phyloP scores from a whole-genome alignment of 2,797 vertebrate genomes.

The Lepus oiostolus region DNA sequence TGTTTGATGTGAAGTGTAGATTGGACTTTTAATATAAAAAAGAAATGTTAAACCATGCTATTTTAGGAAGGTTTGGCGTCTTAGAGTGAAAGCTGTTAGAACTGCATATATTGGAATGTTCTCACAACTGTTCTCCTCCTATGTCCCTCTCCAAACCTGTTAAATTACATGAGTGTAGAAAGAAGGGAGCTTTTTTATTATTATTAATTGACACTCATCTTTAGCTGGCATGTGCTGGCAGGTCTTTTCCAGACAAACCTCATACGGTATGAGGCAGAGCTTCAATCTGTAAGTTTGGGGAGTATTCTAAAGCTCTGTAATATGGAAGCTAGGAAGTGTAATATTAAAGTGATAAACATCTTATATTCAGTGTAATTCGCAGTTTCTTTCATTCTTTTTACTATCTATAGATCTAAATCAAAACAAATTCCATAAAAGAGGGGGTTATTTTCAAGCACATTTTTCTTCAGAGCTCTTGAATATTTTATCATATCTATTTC shows the following conservation, averaged over 20 bases:
- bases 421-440: slow-evolving; percentile 89
- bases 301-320: slow-evolving; percentile 87
- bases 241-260: slow-evolving; percentile 86
- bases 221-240: slow-evolving; percentile 90
- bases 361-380: slow-evolving; percentile 88
- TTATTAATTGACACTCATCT: slow-evolving; percentile 91
- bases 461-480: slow-evolving; percentile 86
- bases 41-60: slow-evolving; percentile 84
- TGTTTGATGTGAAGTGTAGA: slow-evolving; percentile 82
- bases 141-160: slow-evolving; percentile 87
- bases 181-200: slow-evolving; percentile 84
- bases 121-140: slow-evolving; percentile 82
- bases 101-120: slow-evolving; percentile 82
- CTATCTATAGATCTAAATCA: slow-evolving; percentile 88
- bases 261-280: slow-evolving; percentile 79
- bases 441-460: slow-evolving; percentile 86
- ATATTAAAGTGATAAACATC: slow-evolving; percentile 90
- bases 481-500: slow-evolving; percentile 84
- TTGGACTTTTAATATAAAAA: slow-evolving; percentile 84
- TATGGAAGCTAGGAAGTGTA: slow-evolving; percentile 85
- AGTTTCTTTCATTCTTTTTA: slow-evolving; percentile 89
- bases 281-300: slow-evolving; percentile 88
- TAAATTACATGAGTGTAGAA: slow-evolving; percentile 86
- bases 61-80: slow-evolving; percentile 86
- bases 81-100: slow-evolving; percentile 88